Conservation (phyloP, 2,113 vertebrate genomes). For the Megaptera novaeangliae region DNA sequence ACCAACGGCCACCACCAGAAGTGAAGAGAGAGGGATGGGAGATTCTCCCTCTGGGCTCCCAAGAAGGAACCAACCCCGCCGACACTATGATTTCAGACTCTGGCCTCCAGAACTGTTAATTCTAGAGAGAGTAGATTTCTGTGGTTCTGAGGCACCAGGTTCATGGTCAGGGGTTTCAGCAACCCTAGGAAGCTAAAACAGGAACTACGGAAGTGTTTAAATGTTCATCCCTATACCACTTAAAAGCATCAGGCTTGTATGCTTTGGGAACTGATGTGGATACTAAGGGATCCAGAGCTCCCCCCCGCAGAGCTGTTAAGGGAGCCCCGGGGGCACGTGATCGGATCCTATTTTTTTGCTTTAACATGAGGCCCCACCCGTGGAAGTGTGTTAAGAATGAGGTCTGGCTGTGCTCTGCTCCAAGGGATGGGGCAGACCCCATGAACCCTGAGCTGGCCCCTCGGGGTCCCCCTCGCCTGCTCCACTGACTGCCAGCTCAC, state of each 20-base stretch:
- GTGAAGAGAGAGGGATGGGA: not conserved
- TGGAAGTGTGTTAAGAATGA: not conserved
- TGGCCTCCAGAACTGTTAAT: not conserved
- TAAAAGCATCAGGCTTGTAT: not conserved
- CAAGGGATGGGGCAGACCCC: not conserved
- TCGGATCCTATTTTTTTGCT: not conserved
- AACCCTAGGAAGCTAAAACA: not conserved
- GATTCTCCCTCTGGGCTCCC: not conserved
- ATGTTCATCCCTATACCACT: too few relatives aligned
- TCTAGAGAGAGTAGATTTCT: not conserved
- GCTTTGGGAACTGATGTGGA: not conserved
- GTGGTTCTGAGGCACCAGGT: not conserved
- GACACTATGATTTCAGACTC: not conserved
- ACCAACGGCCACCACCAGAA: not conserved
- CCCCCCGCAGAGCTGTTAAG: not conserved
- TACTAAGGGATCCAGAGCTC: not conserved
- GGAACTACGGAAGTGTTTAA: not conserved
- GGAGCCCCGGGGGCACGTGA: not conserved
- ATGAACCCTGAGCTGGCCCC: not conserved
- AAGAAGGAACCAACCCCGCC: not conserved
- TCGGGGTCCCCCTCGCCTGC: rapidly evolving
- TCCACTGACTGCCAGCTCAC: constrained; percentile 68
- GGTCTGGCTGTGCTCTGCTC: not conserved
- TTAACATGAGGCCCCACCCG: not conserved
- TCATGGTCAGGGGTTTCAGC: not conserved